Percentiles rank a stretch among this genome's conserved stretches.
phyloP scores from a whole-genome alignment of 1,140 invertebrate genomes.

The Campodea augens region DNA sequence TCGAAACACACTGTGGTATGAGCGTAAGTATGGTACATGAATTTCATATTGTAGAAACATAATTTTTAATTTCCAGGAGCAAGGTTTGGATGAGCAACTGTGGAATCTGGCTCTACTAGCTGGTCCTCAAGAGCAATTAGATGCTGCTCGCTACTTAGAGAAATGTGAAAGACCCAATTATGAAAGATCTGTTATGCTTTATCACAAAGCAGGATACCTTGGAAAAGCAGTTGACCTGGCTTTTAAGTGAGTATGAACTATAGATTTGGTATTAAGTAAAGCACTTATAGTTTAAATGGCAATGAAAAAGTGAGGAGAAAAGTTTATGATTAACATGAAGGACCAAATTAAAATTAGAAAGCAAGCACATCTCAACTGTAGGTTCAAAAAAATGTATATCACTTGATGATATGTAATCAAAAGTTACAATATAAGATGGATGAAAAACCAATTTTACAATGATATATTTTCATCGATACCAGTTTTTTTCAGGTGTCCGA shows the following conservation, averaged over 20 bases:
- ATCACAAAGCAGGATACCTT: constrained; percentile 76
- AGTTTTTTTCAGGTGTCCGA: too few species aligned
- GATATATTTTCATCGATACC: too few species aligned
- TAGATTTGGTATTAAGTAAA: too few species aligned
- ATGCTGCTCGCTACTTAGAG: constrained; percentile 78
- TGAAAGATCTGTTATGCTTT: constrained; percentile 78
- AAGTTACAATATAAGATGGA: too few species aligned
- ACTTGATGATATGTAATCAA: too few species aligned
- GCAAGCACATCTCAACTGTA: not conserved
- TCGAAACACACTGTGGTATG: too few species aligned
- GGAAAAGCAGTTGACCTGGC: constrained; percentile 88
- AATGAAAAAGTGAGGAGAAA: not conserved
- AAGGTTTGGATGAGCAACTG: constrained; percentile 59
- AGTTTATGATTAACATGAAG: constrained; percentile 2
- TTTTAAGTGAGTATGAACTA: constrained; percentile 31
- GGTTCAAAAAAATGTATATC: too few species aligned
- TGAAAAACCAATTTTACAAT: too few species aligned
- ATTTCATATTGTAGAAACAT: not conserved
- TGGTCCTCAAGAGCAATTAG: constrained; percentile 53
- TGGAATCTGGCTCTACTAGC: constrained; percentile 67
- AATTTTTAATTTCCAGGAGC: constrained; percentile 31
- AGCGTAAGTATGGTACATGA: too few species aligned
- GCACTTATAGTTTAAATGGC: not conserved
- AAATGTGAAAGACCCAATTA: constrained; percentile 40
- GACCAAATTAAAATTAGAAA: not conserved